These are phyloP conservation scores for Metaphire vulgaris DNA, from an alignment of 1,140 invertebrate genomes.

Conservation along the genomic window DNA sequence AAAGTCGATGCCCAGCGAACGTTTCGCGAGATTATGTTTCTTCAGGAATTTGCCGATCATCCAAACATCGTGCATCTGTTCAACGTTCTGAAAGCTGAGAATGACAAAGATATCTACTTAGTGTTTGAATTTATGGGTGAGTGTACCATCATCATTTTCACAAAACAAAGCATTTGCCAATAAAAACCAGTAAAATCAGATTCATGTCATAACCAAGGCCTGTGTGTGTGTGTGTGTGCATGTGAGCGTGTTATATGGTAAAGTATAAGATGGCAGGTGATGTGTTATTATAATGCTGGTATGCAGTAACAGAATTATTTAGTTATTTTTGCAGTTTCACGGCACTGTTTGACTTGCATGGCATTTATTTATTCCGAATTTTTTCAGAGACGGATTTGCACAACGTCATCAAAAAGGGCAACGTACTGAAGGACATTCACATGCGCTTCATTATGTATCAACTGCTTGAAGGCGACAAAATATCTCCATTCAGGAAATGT, in stretches of 20 bases:
- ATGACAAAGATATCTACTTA: constrained; percentile 93
- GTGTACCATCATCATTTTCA: no score
- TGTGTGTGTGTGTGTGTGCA: no score
- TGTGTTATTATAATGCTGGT: no score
- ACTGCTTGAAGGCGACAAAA: constrained; percentile 80
- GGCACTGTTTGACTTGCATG: no score
- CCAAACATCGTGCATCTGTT: constrained; percentile 89
- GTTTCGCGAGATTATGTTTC: constrained; percentile 88
- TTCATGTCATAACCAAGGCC: no score
- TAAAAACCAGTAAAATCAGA: no score
- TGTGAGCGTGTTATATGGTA: no score
- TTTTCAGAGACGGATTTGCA: constrained; percentile 83
- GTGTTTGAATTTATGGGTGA: constrained; percentile 95
- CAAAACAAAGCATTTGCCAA: no score
- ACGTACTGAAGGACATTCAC: constrained; percentile 87
- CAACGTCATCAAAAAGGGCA: constrained; percentile 88
- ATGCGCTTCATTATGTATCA: constrained; percentile 96
- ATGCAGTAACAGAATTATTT: no score
- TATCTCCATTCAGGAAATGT: constrained; percentile 96
- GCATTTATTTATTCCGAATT: no score
- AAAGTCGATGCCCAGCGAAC: constrained; percentile 65
- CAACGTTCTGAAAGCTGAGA: constrained; percentile 84
- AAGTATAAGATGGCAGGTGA: no score
- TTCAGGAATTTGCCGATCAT: constrained; percentile 85
- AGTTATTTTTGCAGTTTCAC: no score